Evolutionary conservation across 1,140 invertebrate genomes (phyloP).

Genomic region (Drosophila pseudoobscura): DNA sequence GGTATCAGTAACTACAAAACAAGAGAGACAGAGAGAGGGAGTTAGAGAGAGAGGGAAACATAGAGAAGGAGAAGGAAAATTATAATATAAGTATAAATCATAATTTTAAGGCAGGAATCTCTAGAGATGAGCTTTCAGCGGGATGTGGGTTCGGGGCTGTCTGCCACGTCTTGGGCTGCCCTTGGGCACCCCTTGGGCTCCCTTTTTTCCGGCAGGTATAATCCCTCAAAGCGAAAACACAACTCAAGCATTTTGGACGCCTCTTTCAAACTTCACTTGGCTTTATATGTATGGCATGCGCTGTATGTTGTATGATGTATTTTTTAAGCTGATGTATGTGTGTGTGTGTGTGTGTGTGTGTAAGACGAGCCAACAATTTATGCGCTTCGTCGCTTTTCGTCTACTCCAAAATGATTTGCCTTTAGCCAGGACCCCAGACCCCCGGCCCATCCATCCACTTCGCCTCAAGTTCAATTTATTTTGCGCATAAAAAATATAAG

Average conservation of each 20-base stretch:
- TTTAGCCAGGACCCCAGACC: constrained; percentile 16
- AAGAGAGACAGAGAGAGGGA: no score
- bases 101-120: constrained; percentile 75
- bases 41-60: constrained; percentile 1
- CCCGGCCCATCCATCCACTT: constrained; percentile 15
- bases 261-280: constrained; percentile 24
- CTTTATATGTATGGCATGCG: constrained; percentile 21
- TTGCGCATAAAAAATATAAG: constrained; percentile 75
- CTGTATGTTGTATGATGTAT: no score
- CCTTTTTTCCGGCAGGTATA: constrained; percentile 62
- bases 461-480: constrained; percentile 72
- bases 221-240: constrained; percentile 76
- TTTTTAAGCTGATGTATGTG: neutral
- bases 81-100: constrained; percentile 70
- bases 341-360: constrained; percentile 21
- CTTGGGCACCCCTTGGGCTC: neutral
- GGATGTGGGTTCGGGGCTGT: constrained; percentile 6
- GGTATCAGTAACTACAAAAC: constrained; percentile 53
- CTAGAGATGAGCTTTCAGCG: constrained; percentile 75
- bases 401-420: constrained; percentile 71
- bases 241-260: constrained; percentile 58
- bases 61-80: constrained; percentile 44
- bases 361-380: constrained; percentile 66
- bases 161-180: constrained; percentile 11
- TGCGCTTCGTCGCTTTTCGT: constrained; percentile 77